Conservation (phyloP, 92 coral and sea anemone species). For the Palythoa caribaeorum region DNA sequence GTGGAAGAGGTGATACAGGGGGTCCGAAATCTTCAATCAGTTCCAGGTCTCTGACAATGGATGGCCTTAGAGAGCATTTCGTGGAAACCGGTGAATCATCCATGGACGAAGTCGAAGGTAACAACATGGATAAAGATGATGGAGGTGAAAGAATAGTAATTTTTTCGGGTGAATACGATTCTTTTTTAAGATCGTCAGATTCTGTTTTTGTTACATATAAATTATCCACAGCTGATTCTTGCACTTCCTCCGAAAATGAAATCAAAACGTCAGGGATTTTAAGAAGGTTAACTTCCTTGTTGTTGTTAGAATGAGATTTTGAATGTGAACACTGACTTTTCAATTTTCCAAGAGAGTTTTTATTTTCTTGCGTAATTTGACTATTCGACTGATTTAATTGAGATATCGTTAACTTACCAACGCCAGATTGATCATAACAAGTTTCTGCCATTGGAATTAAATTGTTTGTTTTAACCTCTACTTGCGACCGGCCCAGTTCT, state of each 20-base stretch:
- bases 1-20: conserved; percentile 41
- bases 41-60: conserved; percentile 4
- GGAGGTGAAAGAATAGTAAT: not conserved
- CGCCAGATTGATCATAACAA: not conserved
- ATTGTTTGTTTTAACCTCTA: not conserved
- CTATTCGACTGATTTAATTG: not conserved
- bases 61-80: not conserved
- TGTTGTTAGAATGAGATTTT: not conserved
- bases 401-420: not conserved
- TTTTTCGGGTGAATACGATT: not conserved
- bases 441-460: not conserved
- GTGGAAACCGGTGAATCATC: not conserved
- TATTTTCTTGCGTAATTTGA: not conserved
- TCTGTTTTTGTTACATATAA: not conserved
- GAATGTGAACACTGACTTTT: not conserved
- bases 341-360: not conserved
- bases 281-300: not conserved
- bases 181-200: not conserved
- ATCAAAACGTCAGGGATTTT: not conserved
- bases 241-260: not conserved
- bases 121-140: not conserved
- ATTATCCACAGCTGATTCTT: not conserved
- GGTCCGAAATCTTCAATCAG: conserved; percentile 26
- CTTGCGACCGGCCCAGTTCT: not conserved
- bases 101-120: conserved; percentile 10